These are phyloP conservation scores for Meteorus colon DNA, from an alignment of 2,888 invertebrate species.

Conservation along the genomic window DNA sequence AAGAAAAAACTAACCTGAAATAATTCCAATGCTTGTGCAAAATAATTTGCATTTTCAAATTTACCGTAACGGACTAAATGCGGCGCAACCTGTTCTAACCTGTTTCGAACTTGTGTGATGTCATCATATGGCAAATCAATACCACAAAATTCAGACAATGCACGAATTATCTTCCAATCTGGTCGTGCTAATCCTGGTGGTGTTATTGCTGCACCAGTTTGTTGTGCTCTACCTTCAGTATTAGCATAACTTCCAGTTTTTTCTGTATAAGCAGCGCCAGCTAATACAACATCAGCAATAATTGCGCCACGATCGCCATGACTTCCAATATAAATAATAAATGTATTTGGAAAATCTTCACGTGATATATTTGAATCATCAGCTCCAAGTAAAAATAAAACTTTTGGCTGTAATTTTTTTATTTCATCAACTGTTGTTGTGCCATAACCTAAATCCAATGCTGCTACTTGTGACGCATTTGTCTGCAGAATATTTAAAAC, in stretches of 20 bases:
- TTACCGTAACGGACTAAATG: conserved; percentile 90
- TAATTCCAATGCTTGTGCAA: conserved; percentile 85
- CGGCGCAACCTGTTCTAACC: conserved; percentile 91
- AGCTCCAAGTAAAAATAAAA: conserved; percentile 95
- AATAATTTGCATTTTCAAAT: conserved; percentile 89
- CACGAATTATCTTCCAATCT: conserved; percentile 99
- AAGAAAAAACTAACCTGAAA: conserved; percentile 75
- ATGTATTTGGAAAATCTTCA: conserved; percentile 85
- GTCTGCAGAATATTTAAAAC: conserved; percentile 96
- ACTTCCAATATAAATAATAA: conserved; percentile 94
- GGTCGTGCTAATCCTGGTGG: conserved; percentile 95
- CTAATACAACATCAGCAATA: conserved; percentile 93
- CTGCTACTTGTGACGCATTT: conserved; percentile 94
- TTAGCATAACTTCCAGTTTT: conserved; percentile 98
- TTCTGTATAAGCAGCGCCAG: conserved; percentile 99
- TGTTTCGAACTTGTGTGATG: conserved; percentile 85
- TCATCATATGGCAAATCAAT: conserved; percentile 89
- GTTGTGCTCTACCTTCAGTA: conserved; percentile 97
- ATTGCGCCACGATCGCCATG: conserved; percentile 96
- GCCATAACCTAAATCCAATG: conserved; percentile 94
- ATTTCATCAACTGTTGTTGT: conserved; percentile 79
- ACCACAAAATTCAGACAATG: conserved; percentile 86
- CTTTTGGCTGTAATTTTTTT: conserved; percentile 81
- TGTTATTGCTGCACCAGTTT: conserved; percentile 88
- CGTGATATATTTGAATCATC: conserved; percentile 88